phyloP scores from a whole-genome alignment of 2,113 vertebrate genomes.

The Oxygymnocypris stewartii region DNA sequence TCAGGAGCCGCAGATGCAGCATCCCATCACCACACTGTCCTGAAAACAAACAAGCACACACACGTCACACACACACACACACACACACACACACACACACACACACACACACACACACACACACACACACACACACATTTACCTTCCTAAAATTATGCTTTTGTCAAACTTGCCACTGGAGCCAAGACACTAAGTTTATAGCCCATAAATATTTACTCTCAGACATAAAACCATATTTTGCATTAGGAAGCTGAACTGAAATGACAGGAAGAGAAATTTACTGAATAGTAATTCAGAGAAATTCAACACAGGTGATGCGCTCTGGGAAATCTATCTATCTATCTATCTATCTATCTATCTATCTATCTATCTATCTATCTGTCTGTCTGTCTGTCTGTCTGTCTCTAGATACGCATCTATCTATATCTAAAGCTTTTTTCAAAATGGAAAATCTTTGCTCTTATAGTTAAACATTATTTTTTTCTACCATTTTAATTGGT shows the following conservation, averaged over 20 bases:
- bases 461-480: not conserved
- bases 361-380: not conserved
- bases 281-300: not conserved
- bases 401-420: not conserved
- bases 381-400: not conserved
- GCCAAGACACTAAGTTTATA: not conserved
- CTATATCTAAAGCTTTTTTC: not conserved
- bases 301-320: not conserved
- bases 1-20: not conserved
- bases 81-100: not conserved
- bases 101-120: no score
- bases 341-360: not conserved
- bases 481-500: no score
- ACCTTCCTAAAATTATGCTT: not conserved
- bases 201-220: not conserved
- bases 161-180: not conserved
- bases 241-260: not conserved
- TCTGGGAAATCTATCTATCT: not conserved
- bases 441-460: not conserved
- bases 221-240: not conserved
- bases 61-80: no score
- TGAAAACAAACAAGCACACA: not conserved
- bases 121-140: not conserved
- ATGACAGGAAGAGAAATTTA: not conserved
- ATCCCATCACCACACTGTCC: constrained; percentile 3